Evolutionary conservation across 2,888 invertebrate genomes (phyloP), one percentile per base, ranked within the genome.

Genomic region (Diarsia mendica): DNA sequence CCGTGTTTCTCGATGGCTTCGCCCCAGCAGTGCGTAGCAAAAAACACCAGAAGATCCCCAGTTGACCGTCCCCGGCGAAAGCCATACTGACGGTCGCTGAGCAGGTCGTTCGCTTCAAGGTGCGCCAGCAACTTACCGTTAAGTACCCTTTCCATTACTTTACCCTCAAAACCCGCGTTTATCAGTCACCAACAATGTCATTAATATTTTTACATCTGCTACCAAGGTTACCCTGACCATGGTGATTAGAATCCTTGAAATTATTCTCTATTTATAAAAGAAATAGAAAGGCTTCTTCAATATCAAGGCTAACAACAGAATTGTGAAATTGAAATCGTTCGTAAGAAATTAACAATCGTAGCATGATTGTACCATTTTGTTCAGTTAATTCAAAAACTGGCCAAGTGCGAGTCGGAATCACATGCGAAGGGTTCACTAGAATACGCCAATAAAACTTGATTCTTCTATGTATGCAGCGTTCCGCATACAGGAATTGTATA

Each of bases 361-460:
- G 44, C 74, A 81, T 77, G 61, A 80, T 67, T 64, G 69, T 58
- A 65, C 58, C 48, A 75, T 77, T 77, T 87, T 73, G 69, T 75
- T 78, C 61, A 72, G 63, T 77, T 60, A 55, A 80, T 76, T 70
- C 11, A 44, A 68, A 77, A 76, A 55, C 13, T 46, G 13, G 13
- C 13, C 6, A 44, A 44, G n/a, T n/a, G 18, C 0, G 10, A 13
- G 44, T 44, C 13, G n/a, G 44, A 44, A 3, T 18, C 23, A 3
- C 10, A 33, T 4, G 2, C 2, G 6, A 11, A 11, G 20, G 20
- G 39, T 39, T 39, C 20, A 0, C 11, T 39, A 61, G 10, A 39
- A 2, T 20, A n/a, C 11, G 11, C 5, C 53, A 10, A 53, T 20
- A 51, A 20, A 51, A 51, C 9, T 9, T 11, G 46, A 11, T 46